Base-by-base conservation (phyloP, 1,140 invertebrate species). In the Triops longicaudatus region DNA sequence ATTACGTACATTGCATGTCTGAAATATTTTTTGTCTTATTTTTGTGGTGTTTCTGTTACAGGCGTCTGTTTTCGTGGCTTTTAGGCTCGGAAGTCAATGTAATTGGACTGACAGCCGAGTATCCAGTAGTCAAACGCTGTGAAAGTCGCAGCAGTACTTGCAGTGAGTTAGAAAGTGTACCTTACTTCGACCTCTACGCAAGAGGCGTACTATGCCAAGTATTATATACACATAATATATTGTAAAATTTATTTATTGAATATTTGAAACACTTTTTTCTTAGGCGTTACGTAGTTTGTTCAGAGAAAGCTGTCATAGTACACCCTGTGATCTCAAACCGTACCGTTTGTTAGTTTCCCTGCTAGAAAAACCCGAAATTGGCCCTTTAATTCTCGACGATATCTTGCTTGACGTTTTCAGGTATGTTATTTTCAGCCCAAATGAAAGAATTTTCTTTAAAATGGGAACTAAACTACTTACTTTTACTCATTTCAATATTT, bases 301-400 rank as follows among this genome's bases (percentile, higher is more conserved):
- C 37, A 87, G 87, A 80, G 85, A 86, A 75, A 87, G 88, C 71
- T 86, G 87, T 74, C 84, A 87, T 14, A 86, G 88, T 79, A 84
- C 85, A 77, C 87, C 87, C 14, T 86, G 89, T 77, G 91, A 93
- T 82, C 84, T 95, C 28, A 91, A 90, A 82, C 91, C 93, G 6
- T 97, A 95, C 83, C 87, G 93, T 79, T 89, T 97, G 74, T 85
- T 98, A 77, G 90, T 95, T 9, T 95, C 93, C 44, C 85, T 98
- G 41, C 85, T 97, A 27, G 95, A 98, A 83, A 94, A 96, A 83
- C 90, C 91, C 50, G 94, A 97, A 84, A 93, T 97, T 76, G 93
- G 93, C 12, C 89, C 90, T 73, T 88, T 90, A 11, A 94, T 97
- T 79, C 83, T 97, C 74, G 93, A 96, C 81, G 91, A 92, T 83